Evolutionary conservation across 1,140 invertebrate genomes (phyloP), one percentile per base, ranked within the genome.

Genomic region (Leucophenga varia): DNA sequence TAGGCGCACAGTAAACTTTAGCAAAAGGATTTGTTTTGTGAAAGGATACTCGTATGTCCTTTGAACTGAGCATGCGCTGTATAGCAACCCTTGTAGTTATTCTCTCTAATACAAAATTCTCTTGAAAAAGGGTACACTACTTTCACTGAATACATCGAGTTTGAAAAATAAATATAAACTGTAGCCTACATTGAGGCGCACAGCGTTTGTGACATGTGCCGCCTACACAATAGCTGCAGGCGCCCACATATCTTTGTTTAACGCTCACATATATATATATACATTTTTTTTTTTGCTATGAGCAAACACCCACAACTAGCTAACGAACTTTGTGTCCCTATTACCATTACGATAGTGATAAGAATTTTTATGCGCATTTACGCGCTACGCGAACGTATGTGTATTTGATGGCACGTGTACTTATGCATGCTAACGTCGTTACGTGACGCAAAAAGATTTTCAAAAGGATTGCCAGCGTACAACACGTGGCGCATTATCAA

Each of bases 281-380:
- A 25, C 22, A 25, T 6, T 25, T 25, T 25, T 25, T 25, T 25
- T 25, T 10, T 25, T 25, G 22, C 22, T 25, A 5, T 25, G 20
- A 7, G 37, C 37, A 30, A 30, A 39, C 57, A 42, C 52, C 59
- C 60, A 61, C 67, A 49, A 64, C 67, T 64, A 64, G 52, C 67
- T 71, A 54, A 34, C 49, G 53, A 57, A 61, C 58, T 67, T 71
- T 71, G 67, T 50, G 57, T 71, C 53, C 67, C 67, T 71, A 71
- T 59, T 71, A 71, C 67, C 57, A 58, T 48, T 68, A 61, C 67
- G 68, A 71, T 64, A 68, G 63, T 71, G 67, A 71, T 71, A 71
- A 71, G 67, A 71, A 71, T 71, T 61, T 68, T 61, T 68, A 55
- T 64, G 54, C 46, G 31, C 22, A 25, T 25, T 6, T 25, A 25